Evolutionary conservation across 2,888 invertebrate species (phyloP).

Genomic region (Cephalotes varians): DNA sequence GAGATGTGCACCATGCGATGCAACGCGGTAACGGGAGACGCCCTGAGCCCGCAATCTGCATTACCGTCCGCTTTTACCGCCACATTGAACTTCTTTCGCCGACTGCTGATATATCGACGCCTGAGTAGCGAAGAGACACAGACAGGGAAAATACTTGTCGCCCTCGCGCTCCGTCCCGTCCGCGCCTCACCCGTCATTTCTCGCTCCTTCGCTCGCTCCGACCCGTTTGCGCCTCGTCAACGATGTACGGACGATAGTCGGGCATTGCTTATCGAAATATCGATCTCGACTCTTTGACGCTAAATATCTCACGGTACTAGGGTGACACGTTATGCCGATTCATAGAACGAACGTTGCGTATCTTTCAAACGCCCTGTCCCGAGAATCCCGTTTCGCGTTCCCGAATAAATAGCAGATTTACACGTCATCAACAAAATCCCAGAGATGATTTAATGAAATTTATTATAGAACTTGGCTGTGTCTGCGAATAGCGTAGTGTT

Average conservation of each 20-base stretch:
- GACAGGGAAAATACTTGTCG: conserved; percentile 58
- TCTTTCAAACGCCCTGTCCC: not conserved
- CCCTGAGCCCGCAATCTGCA: conserved; percentile 76
- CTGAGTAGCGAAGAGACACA: conserved; percentile 30
- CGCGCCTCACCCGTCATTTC: not conserved
- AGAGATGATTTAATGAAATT: not conserved
- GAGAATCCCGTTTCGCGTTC: conserved; percentile 4
- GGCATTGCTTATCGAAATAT: conserved; percentile 23
- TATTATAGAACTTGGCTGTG: not conserved
- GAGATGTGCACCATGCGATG: conserved; percentile 63
- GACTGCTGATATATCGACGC: conserved; percentile 73
- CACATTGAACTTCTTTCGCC: conserved; percentile 73
- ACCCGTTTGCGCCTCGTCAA: not conserved
- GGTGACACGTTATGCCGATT: not conserved
- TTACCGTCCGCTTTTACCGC: conserved; percentile 76
- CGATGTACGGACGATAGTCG: conserved; percentile 2
- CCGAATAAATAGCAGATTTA: not conserved
- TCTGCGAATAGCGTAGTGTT: not conserved
- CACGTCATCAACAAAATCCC: not conserved
- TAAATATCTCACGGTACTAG: not conserved
- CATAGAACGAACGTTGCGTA: not conserved
- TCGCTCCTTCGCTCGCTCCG: not conserved
- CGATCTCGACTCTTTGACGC: conserved; percentile 5
- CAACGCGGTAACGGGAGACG: conserved; percentile 68
- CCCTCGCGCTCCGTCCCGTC: conserved; percentile 20